Evolutionary conservation across 2,888 invertebrate genomes (phyloP).

Genomic region (Athrips mouffetella): DNA sequence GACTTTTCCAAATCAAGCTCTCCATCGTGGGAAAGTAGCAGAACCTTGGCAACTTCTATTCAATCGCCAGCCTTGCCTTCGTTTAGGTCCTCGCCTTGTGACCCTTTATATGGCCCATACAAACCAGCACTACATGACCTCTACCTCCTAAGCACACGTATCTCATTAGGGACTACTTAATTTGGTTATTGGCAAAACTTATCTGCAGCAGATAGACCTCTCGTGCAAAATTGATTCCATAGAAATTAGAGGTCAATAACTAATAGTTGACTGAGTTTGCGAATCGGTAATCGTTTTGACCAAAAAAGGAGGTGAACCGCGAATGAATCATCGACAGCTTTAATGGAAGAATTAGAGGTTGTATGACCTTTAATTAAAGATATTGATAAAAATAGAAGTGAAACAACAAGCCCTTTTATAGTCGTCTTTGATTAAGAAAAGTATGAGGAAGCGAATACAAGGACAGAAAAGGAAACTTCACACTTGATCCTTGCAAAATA

Average conservation of each 20-base stretch:
- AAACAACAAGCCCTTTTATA: constrained; percentile 6
- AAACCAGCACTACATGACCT: constrained; percentile 28
- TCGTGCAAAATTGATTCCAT: not conserved
- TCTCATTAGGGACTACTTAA: constrained; percentile 3
- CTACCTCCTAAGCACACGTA: constrained; percentile 14
- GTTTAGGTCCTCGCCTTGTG: constrained; percentile 36
- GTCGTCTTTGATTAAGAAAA: constrained; percentile 6
- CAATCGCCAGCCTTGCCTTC: constrained; percentile 18
- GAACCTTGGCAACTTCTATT: constrained; percentile 23
- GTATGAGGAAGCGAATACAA: constrained; percentile 4
- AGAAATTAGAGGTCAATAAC: constrained; percentile 10
- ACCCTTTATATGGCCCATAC: constrained; percentile 37
- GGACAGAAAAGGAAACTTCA: constrained; percentile 6
- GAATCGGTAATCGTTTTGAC: constrained; percentile 46
- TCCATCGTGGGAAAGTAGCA: constrained; percentile 24
- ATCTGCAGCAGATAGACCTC: not conserved
- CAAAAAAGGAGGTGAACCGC: constrained; percentile 44
- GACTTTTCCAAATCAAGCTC: not conserved
- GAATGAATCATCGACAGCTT: constrained; percentile 46
- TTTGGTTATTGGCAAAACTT: constrained; percentile 4
- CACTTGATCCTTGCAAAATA: constrained; percentile 7
- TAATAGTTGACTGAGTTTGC: constrained; percentile 14
- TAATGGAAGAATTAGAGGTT: constrained; percentile 33
- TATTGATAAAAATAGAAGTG: constrained; percentile 4
- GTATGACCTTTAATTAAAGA: constrained; percentile 26